Base-by-base conservation (phyloP, 2,888 invertebrate genomes). In the Amorpha juglandis region DNA sequence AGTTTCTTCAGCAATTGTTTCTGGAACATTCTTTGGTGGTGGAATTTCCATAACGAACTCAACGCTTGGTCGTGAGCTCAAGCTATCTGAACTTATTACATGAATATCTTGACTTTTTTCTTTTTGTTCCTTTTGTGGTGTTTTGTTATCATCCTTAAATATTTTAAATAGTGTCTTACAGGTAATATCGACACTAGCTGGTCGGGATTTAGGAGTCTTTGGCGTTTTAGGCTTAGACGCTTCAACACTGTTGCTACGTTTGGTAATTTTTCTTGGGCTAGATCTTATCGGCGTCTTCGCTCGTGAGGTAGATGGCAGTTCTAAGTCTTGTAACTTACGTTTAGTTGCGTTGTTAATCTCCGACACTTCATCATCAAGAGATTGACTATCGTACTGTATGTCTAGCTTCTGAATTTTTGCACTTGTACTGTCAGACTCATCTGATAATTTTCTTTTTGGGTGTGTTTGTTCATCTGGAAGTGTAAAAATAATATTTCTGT, bases 221-320 rank as follows among this genome's bases (percentile, higher is more conserved):
- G 90, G 90, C 58, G 88, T 87, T 79, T 84, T 88, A 1, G 84
- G 79, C 63, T 83, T 82, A 48, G 78, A 70, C 38, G 87, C 69
- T 48, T 92, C 91, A 12, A 78, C 87, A 68, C 93, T 93, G 71
- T 90, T 92, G 70, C 91, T 88, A 19, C 93, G 80, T 76, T 91
- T 92, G 1, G 74, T 69, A 0, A 87, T 71, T 70, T 76, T 86
- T 67, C 88, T 84, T 7, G 93, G 93, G 69, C 90, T 93, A 1
- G 88, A 84, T 42, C 86, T 79, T 7, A 82, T 70, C 0, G 90
- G 88, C 6, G 88, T 88, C 2, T 81, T 82, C 6, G 88, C 81
- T 50, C 86, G 82, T 12, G 87, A 89, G 14, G 86, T 86, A n/a
- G 87, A 85, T 65, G 89, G 89, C 55, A 82, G 48, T 66, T 77